These are phyloP conservation scores for Cladorhizidae sp. DNA, from an alignment of 37 sponge, comb jelly and placozoan species.

Conservation along the genomic window DNA sequence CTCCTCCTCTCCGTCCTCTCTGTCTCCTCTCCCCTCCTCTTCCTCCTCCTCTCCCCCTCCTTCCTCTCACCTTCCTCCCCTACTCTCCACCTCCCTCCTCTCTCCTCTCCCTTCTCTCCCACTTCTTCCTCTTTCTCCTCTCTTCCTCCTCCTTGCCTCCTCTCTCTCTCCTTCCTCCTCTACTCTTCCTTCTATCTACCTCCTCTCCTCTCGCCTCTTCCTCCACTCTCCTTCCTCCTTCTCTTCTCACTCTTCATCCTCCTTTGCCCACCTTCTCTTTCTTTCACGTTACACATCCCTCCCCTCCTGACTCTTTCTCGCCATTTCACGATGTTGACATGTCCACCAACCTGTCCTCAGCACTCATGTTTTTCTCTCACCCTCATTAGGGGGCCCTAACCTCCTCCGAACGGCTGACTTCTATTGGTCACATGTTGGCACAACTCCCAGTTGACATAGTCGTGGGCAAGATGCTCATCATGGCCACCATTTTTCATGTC, in stretches of 20 bases:
- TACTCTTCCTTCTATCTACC: background rate
- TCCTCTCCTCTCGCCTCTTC: background rate
- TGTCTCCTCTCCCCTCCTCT: background rate
- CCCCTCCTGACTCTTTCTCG: background rate
- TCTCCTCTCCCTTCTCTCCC: no score
- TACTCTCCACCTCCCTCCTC: background rate
- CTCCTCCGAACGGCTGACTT: constrained; percentile 59
- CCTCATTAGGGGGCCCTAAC: constrained; percentile 77
- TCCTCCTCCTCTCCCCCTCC: background rate
- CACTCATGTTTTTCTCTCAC: constrained; percentile 13
- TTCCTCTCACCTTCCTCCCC: constrained; percentile 3
- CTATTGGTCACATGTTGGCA: constrained; percentile 88
- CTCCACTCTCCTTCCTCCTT: background rate
- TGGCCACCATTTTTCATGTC: constrained; percentile 89
- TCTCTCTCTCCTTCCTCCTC: background rate
- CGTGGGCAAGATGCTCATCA: constrained; percentile 92
- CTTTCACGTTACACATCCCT: no score
- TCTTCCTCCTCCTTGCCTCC: background rate
- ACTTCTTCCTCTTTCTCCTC: no score
- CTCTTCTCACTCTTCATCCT: no score
- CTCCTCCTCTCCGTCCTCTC: background rate
- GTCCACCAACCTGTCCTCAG: background rate
- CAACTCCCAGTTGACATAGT: constrained; percentile 93
- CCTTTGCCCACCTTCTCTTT: no score
- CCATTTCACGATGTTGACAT: background rate